Evolutionary conservation across 2,888 invertebrate species (phyloP).

Genomic region (Rutpela maculata): DNA sequence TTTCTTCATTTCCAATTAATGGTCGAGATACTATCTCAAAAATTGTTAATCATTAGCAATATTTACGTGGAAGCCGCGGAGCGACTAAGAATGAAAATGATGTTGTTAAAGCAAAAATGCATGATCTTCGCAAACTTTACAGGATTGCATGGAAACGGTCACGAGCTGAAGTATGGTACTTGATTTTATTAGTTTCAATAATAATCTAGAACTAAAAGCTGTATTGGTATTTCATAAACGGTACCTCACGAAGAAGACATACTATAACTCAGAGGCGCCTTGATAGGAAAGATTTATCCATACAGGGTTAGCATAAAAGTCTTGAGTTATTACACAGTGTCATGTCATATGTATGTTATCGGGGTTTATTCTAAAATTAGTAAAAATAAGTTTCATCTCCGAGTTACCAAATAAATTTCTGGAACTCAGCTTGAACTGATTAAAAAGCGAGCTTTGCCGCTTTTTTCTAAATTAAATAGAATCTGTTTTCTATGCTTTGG

Average conservation of each 20-base stretch:
- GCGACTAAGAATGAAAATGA: slow-evolving; percentile 15
- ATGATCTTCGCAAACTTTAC: not conserved
- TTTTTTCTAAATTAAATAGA: no score
- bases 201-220: not conserved
- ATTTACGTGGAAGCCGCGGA: slow-evolving; percentile 14
- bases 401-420: no score
- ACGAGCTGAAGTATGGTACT: not conserved
- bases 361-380: no score
- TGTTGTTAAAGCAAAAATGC: slow-evolving; percentile 4
- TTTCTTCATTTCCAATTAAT: slow-evolving; percentile 41
- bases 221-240: not conserved
- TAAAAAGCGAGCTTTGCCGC: no score
- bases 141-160: not conserved
- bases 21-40: slow-evolving; percentile 31
- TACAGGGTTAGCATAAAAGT: no score
- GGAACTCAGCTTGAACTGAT: no score
- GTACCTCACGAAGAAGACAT: not conserved
- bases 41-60: slow-evolving; percentile 30
- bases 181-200: not conserved
- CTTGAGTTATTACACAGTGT: no score
- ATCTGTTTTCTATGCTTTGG: no score
- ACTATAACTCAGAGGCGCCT: no score
- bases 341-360: no score
- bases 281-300: no score
- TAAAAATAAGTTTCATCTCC: no score